These are phyloP conservation scores for Simalia tracyae DNA, from an alignment of 2,797 vertebrate genomes.

Conservation along the genomic window DNA sequence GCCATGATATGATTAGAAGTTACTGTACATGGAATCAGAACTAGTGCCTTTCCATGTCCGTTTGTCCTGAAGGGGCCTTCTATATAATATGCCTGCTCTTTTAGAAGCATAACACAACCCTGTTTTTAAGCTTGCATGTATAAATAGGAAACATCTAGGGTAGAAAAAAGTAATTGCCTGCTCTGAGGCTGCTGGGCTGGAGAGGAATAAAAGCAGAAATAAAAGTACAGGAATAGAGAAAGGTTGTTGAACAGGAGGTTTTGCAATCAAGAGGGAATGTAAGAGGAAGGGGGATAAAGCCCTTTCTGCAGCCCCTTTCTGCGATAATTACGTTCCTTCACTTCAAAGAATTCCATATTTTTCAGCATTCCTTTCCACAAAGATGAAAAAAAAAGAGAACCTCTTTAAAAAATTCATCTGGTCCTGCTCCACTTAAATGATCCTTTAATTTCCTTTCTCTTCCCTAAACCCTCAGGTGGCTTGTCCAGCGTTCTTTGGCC, in stretches of 20 bases:
- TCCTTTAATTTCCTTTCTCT: conserved; percentile 94
- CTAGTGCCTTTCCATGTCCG: too few species aligned
- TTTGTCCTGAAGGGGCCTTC: too few species aligned
- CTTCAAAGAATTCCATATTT: conserved; percentile 74
- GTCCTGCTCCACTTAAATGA: conserved; percentile 83
- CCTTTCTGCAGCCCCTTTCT: conserved; percentile 39
- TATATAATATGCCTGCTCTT: too few species aligned
- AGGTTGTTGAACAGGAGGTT: conserved; percentile 48
- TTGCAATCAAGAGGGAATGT: conserved; percentile 52
- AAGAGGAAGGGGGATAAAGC: conserved; percentile 15
- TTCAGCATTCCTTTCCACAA: conserved; percentile 57
- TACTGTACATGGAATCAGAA: too few species aligned
- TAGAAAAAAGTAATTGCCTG: not conserved
- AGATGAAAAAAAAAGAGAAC: conserved; percentile 8
- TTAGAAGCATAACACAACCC: too few species aligned
- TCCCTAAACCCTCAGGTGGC: conserved; percentile 82
- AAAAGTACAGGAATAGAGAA: not conserved
- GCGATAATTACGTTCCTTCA: conserved; percentile 40
- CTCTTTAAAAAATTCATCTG: conserved; percentile 48
- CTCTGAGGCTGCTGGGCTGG: not conserved
- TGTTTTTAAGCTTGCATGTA: too few species aligned
- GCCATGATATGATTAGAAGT: too few species aligned
- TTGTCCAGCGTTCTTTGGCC: conserved; percentile 65
- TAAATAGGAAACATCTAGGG: too few species aligned
- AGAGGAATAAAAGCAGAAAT: not conserved